A percentile compares a stretch with the other conserved stretches of the same genome.
Evolutionary conservation across 2,888 invertebrate species (phyloP).

Genomic region (Hyalella azteca): DNA sequence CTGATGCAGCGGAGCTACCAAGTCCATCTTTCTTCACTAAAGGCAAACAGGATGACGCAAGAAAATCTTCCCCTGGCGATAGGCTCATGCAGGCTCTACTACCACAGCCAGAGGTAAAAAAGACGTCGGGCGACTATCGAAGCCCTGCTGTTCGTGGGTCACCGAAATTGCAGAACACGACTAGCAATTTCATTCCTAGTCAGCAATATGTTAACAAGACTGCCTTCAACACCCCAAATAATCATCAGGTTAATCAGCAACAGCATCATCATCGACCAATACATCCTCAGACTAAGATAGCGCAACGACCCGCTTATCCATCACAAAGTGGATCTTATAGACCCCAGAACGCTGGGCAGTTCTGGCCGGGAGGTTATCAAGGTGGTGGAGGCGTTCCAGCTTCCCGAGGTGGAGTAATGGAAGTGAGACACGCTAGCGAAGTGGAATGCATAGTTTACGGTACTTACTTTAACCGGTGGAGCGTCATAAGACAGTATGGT

Average conservation of each 20-base stretch:
- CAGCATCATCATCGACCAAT: not conserved
- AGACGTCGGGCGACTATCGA: no score
- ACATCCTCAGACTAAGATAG: not conserved
- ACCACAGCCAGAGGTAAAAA: not conserved
- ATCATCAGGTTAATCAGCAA: not conserved
- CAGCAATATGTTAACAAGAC: no score
- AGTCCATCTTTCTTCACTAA: not conserved
- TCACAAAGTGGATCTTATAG: not conserved
- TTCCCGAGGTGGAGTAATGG: constrained; percentile 15
- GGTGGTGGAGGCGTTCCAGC: not conserved
- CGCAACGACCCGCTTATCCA: no score
- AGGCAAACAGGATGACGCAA: not conserved
- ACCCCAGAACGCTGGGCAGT: not conserved
- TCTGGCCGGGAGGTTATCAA: not conserved
- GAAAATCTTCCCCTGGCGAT: not conserved
- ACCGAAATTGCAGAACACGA: no score
- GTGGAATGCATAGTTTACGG: constrained; percentile 46
- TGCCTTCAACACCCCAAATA: not conserved
- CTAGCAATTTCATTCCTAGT: no score
- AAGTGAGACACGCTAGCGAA: constrained; percentile 32
- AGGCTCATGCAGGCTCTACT: not conserved
- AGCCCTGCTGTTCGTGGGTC: no score
- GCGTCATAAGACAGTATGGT: constrained; percentile 40
- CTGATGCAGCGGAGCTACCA: constrained; percentile 29
- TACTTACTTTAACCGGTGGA: constrained; percentile 45